Conservation (phyloP, 2,888 invertebrate genomes). For the Heliconius erato region DNA sequence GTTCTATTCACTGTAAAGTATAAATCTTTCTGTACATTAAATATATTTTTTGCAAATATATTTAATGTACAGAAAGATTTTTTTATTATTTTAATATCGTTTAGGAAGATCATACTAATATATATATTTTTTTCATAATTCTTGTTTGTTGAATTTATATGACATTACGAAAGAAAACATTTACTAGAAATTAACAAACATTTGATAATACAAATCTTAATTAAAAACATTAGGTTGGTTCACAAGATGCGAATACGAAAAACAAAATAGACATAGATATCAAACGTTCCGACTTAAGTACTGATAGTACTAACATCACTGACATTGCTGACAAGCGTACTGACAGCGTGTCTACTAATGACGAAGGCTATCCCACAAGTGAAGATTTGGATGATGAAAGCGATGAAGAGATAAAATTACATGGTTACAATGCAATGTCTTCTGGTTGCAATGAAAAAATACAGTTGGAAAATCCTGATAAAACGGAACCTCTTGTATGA, state of each 20-base stretch:
- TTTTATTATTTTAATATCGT: too few species aligned
- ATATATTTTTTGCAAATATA: too few species aligned
- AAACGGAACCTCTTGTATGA: conserved; percentile 77
- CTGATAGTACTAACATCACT: conserved; percentile 34
- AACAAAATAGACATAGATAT: conserved; percentile 54
- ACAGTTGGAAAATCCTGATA: conserved; percentile 76
- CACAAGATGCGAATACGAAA: conserved; percentile 61
- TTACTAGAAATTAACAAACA: too few species aligned
- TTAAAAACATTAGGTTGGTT: conserved; percentile 61
- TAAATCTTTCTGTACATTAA: too few species aligned
- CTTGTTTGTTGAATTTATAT: too few species aligned
- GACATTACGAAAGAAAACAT: too few species aligned
- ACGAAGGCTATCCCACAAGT: conserved; percentile 50
- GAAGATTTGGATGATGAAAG: conserved; percentile 56
- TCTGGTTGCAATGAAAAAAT: conserved; percentile 72
- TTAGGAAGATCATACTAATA: too few species aligned
- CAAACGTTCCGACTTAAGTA: conserved; percentile 42
- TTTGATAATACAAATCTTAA: conserved; percentile 7
- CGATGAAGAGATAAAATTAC: conserved; percentile 61
- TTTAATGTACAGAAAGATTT: too few species aligned
- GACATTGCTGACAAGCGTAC: conserved; percentile 39
- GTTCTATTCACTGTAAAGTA: too few species aligned
- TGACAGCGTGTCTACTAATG: conserved; percentile 38
- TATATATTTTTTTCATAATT: too few species aligned
- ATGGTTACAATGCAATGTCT: conserved; percentile 75